A percentile compares a stretch with the other conserved stretches of the same genome.
phyloP scores from a whole-genome alignment of 1,140 invertebrate genomes.

The Papilio aristodemus region DNA sequence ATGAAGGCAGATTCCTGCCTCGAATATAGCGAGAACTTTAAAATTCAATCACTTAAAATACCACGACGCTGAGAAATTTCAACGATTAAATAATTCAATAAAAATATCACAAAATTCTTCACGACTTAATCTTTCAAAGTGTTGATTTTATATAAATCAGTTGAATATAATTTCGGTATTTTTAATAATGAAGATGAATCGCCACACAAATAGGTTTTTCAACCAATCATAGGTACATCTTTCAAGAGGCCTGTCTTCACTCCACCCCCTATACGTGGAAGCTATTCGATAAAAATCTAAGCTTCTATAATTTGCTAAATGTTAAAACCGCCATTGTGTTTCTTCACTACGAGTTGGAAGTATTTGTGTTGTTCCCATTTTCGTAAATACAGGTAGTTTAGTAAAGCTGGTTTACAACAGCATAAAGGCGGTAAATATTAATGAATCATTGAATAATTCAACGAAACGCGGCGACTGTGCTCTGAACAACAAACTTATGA shows the following conservation, averaged over 20 bases:
- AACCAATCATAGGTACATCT: no score
- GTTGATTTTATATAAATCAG: no score
- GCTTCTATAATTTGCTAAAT: neutral
- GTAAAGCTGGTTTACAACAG: neutral
- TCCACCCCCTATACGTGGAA: no score
- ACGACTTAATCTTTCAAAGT: neutral
- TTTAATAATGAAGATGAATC: no score
- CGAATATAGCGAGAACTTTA: neutral
- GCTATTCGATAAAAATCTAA: neutral
- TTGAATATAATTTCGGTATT: no score
- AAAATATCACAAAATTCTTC: neutral
- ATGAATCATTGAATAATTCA: slow-evolving; percentile 30
- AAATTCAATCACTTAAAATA: slow-evolving; percentile 17
- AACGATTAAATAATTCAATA: neutral
- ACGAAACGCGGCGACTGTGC: neutral
- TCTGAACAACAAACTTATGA: slow-evolving; percentile 22
- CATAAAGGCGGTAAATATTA: slow-evolving; percentile 16
- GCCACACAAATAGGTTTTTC: no score
- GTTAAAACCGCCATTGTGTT: neutral
- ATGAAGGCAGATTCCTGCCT: neutral
- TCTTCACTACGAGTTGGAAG: neutral
- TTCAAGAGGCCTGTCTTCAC: no score
- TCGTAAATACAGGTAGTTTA: slow-evolving; percentile 8
- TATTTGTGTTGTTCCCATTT: neutral
- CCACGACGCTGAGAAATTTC: neutral